Evolutionary conservation across 2,113 vertebrate genomes (phyloP).

Genomic region (Oxyura jamaicensis): DNA sequence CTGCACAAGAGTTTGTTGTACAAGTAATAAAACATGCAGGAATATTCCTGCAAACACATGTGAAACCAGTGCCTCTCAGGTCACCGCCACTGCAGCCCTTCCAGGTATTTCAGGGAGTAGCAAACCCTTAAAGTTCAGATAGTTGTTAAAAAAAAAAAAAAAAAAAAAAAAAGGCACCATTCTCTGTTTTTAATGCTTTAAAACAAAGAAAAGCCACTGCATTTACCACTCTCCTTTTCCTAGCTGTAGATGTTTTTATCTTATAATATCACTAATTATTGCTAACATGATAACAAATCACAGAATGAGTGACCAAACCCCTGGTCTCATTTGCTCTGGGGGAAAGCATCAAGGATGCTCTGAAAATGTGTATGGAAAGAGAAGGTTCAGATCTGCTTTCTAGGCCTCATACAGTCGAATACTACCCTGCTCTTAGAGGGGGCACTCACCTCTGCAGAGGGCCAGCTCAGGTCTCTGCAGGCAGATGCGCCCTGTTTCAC

Average conservation of each 20-base stretch:
- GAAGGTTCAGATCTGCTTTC: not conserved
- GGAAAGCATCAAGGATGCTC: not conserved
- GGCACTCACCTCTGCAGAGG: not conserved
- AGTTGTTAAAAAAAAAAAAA: not conserved
- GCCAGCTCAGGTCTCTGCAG: not conserved
- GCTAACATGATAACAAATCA: not conserved
- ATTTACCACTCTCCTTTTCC: not conserved
- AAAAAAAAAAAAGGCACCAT: conserved; percentile 45
- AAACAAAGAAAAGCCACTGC: not conserved
- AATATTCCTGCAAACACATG: not conserved
- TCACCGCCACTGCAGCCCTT: not conserved
- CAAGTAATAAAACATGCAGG: not conserved
- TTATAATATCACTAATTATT: not conserved
- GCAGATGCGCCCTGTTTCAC: not conserved
- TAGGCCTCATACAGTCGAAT: not conserved
- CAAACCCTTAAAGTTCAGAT: not conserved
- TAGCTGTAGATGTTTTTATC: not conserved
- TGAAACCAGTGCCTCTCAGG: not conserved
- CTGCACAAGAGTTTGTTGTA: not conserved
- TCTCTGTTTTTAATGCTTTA: not conserved
- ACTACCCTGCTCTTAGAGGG: not conserved
- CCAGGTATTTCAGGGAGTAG: not conserved
- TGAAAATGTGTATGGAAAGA: not conserved
- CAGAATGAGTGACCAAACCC: not conserved
- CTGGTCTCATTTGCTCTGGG: not conserved